Base-by-base conservation (phyloP, 2,113 vertebrate genomes). In the Trachemys scripta region DNA sequence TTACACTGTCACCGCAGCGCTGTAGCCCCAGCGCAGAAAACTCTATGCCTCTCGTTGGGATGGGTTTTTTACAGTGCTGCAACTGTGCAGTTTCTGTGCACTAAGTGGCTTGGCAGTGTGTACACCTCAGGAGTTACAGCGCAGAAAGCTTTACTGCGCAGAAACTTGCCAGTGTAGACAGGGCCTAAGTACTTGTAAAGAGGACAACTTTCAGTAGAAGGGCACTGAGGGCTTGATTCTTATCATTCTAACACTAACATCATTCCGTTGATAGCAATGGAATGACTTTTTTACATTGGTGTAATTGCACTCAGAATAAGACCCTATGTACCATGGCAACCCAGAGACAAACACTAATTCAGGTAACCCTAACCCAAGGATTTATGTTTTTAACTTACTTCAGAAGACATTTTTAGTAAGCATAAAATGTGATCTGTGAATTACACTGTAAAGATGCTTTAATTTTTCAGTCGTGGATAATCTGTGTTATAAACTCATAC, bases 201-300 rank as follows among this genome's bases (percentile, higher is more conserved):
- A 78, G 42, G 75, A 47, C 75, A 78, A 14, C 24, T 78, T 78
- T 47, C 42, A 47, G 4, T 47, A 45, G 42, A 25, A 78, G 75
- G 38, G 12, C 42, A 25, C 42, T 27, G 38, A 27, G 10, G 24
- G n/a, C 19, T 42, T 42, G 69, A 42, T 42, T 75, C 69, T 75
- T 42, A 27, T 27, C 11, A 47, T 72, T 72, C 35, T 72, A 72
- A 6, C 9, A 9, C 13, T 47, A 9, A 1, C 1, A 2, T 50
- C 20, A 29, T 2, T 2, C 57, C 80, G 1, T 1, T 75, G 87
- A 93, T 72, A 95, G n/a, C 62, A 56, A 42, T 0, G 31, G 65
- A 38, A 49, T 38, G 81, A 24, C 12, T 24, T 24, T 45, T 42
- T 27, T 47, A 14, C 10, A 0, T 24, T 17, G 24, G 29, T 0